A percentile compares a stretch with the other conserved stretches of the same genome.
phyloP scores from a whole-genome alignment of 2,888 invertebrate species.

The Xestobium rufovillosum region DNA sequence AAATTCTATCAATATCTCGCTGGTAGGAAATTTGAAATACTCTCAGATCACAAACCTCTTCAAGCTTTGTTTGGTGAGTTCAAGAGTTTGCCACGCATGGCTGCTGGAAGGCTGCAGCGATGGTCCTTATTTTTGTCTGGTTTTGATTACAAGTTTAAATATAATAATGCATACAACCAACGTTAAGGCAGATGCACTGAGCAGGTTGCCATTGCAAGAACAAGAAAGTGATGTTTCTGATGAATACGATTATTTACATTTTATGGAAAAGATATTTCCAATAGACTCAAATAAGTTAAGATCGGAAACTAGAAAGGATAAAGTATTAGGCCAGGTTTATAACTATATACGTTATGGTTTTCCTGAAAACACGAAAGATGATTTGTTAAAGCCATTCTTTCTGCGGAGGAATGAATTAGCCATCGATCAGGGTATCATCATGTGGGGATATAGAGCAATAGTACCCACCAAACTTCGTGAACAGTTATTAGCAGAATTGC shows the following conservation, averaged over 20 bases:
- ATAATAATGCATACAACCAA: no score
- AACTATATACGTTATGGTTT: slow-evolving; percentile 11
- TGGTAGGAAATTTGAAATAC: slow-evolving; percentile 28
- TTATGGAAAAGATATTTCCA: slow-evolving; percentile 5
- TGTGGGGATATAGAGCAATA: slow-evolving; percentile 18
- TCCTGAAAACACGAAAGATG: slow-evolving; percentile 7
- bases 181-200: no score
- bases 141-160: no score
- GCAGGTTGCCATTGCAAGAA: no score
- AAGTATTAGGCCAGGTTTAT: slow-evolving; percentile 5
- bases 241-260: slow-evolving; percentile 11
- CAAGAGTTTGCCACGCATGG: slow-evolving; percentile 31
- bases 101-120: slow-evolving; percentile 23
- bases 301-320: slow-evolving; percentile 6
- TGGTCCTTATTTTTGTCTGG: no score
- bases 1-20: slow-evolving; percentile 33
- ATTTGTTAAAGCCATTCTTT: slow-evolving; percentile 10
- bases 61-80: slow-evolving; percentile 27
- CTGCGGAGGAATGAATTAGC: slow-evolving; percentile 8
- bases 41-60: slow-evolving; percentile 33
- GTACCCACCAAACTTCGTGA: slow-evolving; percentile 14
- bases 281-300: slow-evolving; percentile 7
- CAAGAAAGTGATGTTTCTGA: no score
- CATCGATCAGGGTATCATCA: slow-evolving; percentile 16
- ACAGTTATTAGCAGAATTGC: slow-evolving; percentile 19